phyloP scores from a whole-genome alignment of 2,888 invertebrate species.

The Morpho helenor region DNA sequence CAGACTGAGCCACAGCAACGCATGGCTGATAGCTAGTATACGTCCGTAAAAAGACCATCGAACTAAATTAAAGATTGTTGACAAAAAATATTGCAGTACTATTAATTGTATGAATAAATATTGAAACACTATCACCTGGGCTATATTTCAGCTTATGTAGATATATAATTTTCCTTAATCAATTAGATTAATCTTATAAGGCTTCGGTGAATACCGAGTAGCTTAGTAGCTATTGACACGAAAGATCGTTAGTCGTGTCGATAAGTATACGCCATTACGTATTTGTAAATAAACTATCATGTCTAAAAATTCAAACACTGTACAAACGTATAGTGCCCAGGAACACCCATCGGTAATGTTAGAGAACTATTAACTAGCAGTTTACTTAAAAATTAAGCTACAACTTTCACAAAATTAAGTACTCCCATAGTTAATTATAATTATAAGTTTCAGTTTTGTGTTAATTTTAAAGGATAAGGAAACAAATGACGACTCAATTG shows the following conservation, averaged over 20 bases:
- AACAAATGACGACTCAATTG: conserved; percentile 73
- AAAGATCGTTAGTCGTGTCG: conserved; percentile 35
- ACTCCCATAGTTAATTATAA: not conserved
- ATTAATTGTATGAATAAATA: conserved; percentile 4
- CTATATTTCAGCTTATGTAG: conserved; percentile 25
- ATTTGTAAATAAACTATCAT: conserved; percentile 23
- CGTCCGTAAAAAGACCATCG: too few relatives aligned
- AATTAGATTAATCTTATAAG: conserved; percentile 69
- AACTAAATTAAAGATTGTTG: too few relatives aligned
- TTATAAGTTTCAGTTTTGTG: not conserved
- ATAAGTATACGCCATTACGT: conserved; percentile 11
- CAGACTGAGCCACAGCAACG: too few relatives aligned
- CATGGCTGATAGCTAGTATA: too few relatives aligned
- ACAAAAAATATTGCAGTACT: not conserved
- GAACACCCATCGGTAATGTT: conserved; percentile 45
- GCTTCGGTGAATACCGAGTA: conserved; percentile 55
- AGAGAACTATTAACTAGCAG: conserved; percentile 4
- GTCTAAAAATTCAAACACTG: conserved; percentile 22
- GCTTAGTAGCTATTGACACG: conserved; percentile 42
- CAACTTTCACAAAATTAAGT: too few relatives aligned
- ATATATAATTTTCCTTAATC: conserved; percentile 48
- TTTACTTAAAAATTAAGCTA: not conserved
- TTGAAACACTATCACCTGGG: conserved; percentile 9
- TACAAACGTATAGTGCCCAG: conserved; percentile 39
- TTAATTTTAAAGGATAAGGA: conserved; percentile 54